Evolutionary conservation across 2,113 vertebrate species (phyloP), one percentile per base, ranked within the genome.

Genomic region (Pterocles orientalis): DNA sequence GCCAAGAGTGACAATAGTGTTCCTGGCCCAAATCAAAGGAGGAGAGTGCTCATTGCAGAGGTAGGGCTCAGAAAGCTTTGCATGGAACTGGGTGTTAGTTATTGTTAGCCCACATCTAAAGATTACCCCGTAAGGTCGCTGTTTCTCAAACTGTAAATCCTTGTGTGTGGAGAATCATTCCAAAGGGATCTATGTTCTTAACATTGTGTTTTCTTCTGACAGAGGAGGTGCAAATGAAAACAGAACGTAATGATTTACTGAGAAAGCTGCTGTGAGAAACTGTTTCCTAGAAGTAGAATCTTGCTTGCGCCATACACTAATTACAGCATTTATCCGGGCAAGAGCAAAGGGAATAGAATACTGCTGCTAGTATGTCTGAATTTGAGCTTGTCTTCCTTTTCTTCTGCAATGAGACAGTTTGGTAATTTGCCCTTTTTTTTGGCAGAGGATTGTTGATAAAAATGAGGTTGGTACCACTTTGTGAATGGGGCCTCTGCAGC

Each of bases 191-290:
- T 10, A 13, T 82, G 23, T 91, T 72, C 66, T 83, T 25, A 84
- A 16, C 25, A 12, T 78, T 3, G 0, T 68, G 34, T 61, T 82
- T 88, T 72, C 64, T 91, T 50, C 57, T 53, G n/a, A 58, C 34
- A 79, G 78, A 94, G 70, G 61, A 95, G 66, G 34, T 93, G 61
- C 47, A 73, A 93, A 92, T 70, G 68, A 43, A 88, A 90, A 66
- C 86, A 83, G 64, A 95, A 54, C 50, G 41, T 90, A 77, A 69
- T 80, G 64, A 82, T 94, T 92, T 92, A 80, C 82, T 77, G 60
- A 81, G 76, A 77, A 86, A 66, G 36, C 58, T 58, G 39, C 58
- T 81, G 76, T 86, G 76, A 78, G 82, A 83, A 90, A 80, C 68
- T 0, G 64, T 78, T 86, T 88, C 56, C 31, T 56, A 20, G 6